Evolutionary conservation across 2,113 vertebrate genomes (phyloP).

Genomic region (Dermatemys mawii): DNA sequence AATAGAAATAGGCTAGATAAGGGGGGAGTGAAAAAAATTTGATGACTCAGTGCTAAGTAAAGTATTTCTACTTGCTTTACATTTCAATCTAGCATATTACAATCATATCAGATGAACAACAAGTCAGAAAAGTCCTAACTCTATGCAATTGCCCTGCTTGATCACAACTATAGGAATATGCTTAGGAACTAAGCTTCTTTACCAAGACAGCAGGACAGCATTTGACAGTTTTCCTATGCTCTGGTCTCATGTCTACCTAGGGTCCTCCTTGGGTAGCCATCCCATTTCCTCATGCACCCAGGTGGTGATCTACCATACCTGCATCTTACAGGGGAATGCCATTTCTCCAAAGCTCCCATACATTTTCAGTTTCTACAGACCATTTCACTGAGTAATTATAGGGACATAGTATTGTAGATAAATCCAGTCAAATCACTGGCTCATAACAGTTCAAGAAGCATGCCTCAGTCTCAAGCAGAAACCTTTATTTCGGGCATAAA

Average conservation of each 20-base stretch:
- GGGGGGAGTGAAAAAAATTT: no score
- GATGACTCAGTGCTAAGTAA: background rate
- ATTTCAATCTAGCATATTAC: background rate
- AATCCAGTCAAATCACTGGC: background rate
- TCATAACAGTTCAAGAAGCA: background rate
- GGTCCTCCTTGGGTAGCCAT: background rate
- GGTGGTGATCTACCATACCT: background rate
- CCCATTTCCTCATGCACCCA: background rate
- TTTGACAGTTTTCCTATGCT: background rate
- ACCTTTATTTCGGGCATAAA: background rate
- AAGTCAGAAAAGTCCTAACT: background rate
- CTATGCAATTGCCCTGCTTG: background rate
- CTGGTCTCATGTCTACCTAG: background rate
- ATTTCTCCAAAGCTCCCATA: background rate
- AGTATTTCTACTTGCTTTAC: background rate
- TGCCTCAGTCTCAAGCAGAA: background rate
- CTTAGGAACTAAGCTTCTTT: accelerated
- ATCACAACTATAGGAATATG: background rate
- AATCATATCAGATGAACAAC: background rate
- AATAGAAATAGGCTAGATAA: background rate
- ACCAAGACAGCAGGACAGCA: background rate
- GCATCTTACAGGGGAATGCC: background rate
- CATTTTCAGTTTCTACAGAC: background rate
- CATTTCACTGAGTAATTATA: background rate
- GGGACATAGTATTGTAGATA: background rate